Base-by-base conservation (phyloP, 2,113 vertebrate species). In the Speoplatyrhinus poulsoni region DNA sequence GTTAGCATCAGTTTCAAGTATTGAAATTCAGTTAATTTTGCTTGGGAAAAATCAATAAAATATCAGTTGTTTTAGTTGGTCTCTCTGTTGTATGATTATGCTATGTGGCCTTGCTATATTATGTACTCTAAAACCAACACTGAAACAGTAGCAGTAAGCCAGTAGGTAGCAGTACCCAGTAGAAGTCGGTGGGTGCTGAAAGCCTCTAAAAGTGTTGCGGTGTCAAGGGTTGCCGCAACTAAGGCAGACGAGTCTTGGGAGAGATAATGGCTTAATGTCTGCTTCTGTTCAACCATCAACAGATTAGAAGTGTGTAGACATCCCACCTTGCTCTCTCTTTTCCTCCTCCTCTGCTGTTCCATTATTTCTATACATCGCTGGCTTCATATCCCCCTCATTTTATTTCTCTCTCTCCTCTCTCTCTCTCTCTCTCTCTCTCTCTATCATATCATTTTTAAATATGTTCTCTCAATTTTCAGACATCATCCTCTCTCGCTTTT, bases 231-330 rank as follows among this genome's bases (percentile, higher is more conserved):
- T 41, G 73, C 74, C 79, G 69, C 83, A 84, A 81, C 82, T 72
- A 72, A 73, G 68, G 75, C 84, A 26, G 26, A 26, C 61, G 75
- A 81, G 75, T 82, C 83, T 79, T 46, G 8, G n/a, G 54, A 49
- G 68, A 84, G 85, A 90, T 86, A 88, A 88, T 85, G 78, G 82
- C 70, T 85, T 86, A 84, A 88, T 87, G 85, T 89, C 82, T 83
- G 83, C 72, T 85, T 89, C 85, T 81, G 72, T 79, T 87, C 81
- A 79, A 88, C 89, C 86, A 85, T 88, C 77, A 88, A 89, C 85
- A 89, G 87, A 88, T 89, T 84, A 88, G 77, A 88, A 64, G 69
- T 75, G 78, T 90, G 86, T 78, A 83, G 83, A 82, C 79, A 85
- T 36, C 4, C 72, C 66, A 81, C n/a, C 67, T 85, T 15, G 10